phyloP scores from a whole-genome alignment of 1,140 invertebrate genomes.

The Kradibia gibbosae region DNA sequence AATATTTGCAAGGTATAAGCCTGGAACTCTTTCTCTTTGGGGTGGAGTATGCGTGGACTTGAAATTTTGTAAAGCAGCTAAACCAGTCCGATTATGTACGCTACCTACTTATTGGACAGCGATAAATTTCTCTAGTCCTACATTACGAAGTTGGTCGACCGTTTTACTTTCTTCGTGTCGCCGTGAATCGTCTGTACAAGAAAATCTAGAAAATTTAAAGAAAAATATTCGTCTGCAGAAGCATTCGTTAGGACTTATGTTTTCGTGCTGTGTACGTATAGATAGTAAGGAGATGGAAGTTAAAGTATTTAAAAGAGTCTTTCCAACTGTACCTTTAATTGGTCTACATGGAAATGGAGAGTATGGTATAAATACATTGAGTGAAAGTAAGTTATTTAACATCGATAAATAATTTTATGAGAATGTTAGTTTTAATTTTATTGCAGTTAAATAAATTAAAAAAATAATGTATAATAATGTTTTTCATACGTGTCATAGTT shows the following conservation, averaged over 20 bases:
- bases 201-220: constrained; percentile 56
- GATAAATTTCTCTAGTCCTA: constrained; percentile 59
- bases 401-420: neutral
- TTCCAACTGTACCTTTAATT: constrained; percentile 75
- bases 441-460: neutral
- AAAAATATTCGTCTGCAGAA: constrained; percentile 61
- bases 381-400: constrained; percentile 54
- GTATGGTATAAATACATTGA: constrained; percentile 69
- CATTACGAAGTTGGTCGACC: constrained; percentile 63
- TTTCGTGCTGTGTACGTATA: constrained; percentile 75
- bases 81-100: constrained; percentile 34
- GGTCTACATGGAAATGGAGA: constrained; percentile 78
- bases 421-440: constrained; percentile 12
- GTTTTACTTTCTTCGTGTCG: constrained; percentile 55
- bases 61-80: constrained; percentile 49
- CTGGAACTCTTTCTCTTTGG: constrained; percentile 56
- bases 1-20: constrained; percentile 50
- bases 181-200: constrained; percentile 55
- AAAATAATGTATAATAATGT: neutral
- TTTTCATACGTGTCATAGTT: neutral
- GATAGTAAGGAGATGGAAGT: constrained; percentile 73
- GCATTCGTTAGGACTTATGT: constrained; percentile 74
- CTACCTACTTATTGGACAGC: constrained; percentile 49
- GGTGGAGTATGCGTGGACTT: constrained; percentile 60
- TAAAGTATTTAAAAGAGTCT: constrained; percentile 74